Evolutionary conservation across 2,113 vertebrate species (phyloP).

Genomic region (Grammomys dolichurus): DNA sequence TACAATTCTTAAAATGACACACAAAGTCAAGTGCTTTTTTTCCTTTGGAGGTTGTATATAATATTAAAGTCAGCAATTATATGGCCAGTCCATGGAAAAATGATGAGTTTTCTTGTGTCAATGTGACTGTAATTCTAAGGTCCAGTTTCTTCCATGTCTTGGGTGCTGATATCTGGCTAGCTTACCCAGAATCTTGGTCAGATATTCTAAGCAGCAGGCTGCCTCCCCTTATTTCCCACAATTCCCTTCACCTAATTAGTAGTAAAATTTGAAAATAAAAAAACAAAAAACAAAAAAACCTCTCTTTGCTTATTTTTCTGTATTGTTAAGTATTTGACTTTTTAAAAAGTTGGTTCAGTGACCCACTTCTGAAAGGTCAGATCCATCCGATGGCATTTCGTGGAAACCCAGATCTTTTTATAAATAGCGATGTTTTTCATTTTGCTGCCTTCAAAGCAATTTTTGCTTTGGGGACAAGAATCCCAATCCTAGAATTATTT

Average conservation of each 20-base stretch:
- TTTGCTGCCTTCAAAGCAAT: constrained; percentile 9
- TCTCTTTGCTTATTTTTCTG: not conserved
- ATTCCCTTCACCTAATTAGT: not conserved
- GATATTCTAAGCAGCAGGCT: not conserved
- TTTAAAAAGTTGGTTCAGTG: not conserved
- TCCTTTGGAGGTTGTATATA: constrained; percentile 4
- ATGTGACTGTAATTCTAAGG: constrained; percentile 25
- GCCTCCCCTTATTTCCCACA: not conserved
- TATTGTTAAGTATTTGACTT: not conserved
- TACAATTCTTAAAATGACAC: constrained; percentile 51
- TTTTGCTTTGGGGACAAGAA: constrained; percentile 28
- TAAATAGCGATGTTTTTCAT: not conserved
- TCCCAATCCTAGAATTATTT: constrained; percentile 56
- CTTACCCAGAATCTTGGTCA: not conserved
- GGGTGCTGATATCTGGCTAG: not conserved
- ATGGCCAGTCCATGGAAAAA: constrained; percentile 39
- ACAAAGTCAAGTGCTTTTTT: not conserved
- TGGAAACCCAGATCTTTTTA: not conserved
- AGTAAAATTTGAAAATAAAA: not conserved
- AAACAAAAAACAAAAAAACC: not conserved
- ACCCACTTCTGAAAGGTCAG: constrained; percentile 1
- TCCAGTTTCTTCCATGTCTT: constrained; percentile 29
- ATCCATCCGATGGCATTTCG: not conserved
- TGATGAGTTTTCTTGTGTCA: constrained; percentile 34
- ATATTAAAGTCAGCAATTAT: constrained; percentile 59